Conservation (phyloP, 2,797 vertebrate genomes). For the Pantherophis vulpinus region DNA sequence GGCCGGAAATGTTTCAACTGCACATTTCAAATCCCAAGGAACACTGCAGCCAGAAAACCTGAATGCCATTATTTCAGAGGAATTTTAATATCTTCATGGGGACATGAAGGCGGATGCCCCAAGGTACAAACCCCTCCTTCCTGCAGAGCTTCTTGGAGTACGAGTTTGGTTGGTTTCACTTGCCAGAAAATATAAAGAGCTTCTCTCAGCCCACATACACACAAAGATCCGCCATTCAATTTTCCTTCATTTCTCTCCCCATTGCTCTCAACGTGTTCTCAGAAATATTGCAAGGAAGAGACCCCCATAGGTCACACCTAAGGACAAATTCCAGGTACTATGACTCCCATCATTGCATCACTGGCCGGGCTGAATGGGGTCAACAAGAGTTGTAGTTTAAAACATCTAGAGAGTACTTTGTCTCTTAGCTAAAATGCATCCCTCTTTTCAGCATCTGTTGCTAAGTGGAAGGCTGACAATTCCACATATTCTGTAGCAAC, state of each 20-base stretch:
- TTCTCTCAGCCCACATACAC: no score
- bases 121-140: constrained; percentile 4
- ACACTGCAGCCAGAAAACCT: background rate
- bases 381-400: background rate
- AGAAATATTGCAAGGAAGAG: background rate
- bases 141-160: background rate
- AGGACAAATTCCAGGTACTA: background rate
- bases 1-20: background rate
- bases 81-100: constrained; percentile 6
- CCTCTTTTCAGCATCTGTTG: background rate
- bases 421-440: background rate
- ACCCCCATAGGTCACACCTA: no score
- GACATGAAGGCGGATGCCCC: constrained; percentile 17
- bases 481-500: background rate
- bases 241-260: background rate
- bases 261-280: no score
- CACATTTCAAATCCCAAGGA: background rate
- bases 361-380: background rate
- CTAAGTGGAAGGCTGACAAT: background rate
- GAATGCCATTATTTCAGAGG: background rate
- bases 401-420: background rate
- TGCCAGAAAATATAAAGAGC: background rate
- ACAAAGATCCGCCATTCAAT: background rate
- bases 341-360: background rate
- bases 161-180: background rate